phyloP scores from a whole-genome alignment of 2,797 vertebrate species.

The Eulemur albifrons region DNA sequence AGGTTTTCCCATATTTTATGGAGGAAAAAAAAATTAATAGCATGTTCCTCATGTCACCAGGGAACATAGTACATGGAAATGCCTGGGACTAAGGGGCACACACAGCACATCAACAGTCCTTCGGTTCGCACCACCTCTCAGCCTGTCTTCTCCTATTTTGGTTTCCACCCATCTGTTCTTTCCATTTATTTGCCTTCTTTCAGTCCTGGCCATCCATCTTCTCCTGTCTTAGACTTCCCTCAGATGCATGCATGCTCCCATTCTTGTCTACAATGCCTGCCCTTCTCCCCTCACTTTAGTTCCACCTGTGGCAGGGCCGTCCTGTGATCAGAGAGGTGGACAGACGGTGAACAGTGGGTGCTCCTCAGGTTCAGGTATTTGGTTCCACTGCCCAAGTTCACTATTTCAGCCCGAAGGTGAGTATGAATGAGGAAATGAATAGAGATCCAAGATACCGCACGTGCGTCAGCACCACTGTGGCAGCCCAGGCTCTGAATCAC shows the following conservation, averaged over 20 bases:
- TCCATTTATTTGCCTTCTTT: neutral
- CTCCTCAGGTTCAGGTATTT: neutral
- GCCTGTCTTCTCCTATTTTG: neutral
- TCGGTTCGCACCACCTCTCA: too few relatives aligned
- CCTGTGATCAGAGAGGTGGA: neutral
- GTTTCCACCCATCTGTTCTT: neutral
- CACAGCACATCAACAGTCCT: fast-evolving
- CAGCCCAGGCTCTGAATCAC: neutral
- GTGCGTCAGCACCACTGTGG: neutral
- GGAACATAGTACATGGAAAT: neutral
- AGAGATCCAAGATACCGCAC: neutral
- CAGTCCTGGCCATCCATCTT: neutral
- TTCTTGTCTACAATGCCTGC: neutral
- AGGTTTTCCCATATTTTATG: neutral
- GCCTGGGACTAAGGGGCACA: neutral
- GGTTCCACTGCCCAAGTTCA: neutral
- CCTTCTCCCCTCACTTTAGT: neutral
- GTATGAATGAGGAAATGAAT: neutral
- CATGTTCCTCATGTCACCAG: neutral
- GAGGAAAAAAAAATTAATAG: conserved; percentile 10
- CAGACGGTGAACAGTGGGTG: neutral
- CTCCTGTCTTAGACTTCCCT: neutral
- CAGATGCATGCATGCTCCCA: too few relatives aligned
- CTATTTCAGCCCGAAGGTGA: neutral
- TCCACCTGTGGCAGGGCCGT: neutral